Evolutionary conservation across 2,113 vertebrate genomes (phyloP).

Genomic region (Himantopus leucocephalus): DNA sequence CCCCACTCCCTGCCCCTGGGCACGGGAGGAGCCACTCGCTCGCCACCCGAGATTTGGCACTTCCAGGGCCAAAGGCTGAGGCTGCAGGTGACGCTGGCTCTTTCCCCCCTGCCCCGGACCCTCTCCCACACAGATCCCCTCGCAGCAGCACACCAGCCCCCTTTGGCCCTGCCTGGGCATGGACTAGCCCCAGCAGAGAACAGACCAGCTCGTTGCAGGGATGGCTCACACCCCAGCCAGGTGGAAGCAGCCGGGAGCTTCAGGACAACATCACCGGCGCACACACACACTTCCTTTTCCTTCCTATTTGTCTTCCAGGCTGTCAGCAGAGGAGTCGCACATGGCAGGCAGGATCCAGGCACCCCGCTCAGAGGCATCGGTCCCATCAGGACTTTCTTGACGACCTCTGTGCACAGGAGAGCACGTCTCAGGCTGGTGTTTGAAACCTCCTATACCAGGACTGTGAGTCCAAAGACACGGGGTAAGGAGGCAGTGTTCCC

Average conservation of each 20-base stretch:
- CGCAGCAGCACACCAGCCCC: rapidly evolving
- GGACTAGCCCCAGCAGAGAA: not conserved
- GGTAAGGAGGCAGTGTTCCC: not conserved
- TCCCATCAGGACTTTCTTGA: not conserved
- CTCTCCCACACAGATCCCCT: not conserved
- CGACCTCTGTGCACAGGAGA: not conserved
- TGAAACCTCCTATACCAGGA: not conserved
- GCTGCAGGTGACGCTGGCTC: not conserved
- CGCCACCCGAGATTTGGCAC: not conserved
- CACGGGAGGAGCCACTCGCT: not conserved
- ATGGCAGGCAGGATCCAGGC: not conserved
- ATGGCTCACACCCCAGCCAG: not conserved
- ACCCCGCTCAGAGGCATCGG: not conserved
- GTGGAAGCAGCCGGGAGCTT: not conserved
- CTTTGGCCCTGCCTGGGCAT: not conserved
- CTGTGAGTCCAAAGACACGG: not conserved
- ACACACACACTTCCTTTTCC: rapidly evolving
- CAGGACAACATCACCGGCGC: not conserved
- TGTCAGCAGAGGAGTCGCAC: rapidly evolving
- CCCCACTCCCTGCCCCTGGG: not conserved
- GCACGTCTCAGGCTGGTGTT: not conserved
- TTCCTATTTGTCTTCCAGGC: not conserved
- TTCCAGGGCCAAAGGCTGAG: not conserved
- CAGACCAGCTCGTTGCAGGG: not conserved
- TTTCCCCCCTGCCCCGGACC: not conserved